A percentile compares a stretch with the other conserved stretches of the same genome.
Evolutionary conservation across 2,888 invertebrate species (phyloP).

Genomic region (Nudaria mundana): DNA sequence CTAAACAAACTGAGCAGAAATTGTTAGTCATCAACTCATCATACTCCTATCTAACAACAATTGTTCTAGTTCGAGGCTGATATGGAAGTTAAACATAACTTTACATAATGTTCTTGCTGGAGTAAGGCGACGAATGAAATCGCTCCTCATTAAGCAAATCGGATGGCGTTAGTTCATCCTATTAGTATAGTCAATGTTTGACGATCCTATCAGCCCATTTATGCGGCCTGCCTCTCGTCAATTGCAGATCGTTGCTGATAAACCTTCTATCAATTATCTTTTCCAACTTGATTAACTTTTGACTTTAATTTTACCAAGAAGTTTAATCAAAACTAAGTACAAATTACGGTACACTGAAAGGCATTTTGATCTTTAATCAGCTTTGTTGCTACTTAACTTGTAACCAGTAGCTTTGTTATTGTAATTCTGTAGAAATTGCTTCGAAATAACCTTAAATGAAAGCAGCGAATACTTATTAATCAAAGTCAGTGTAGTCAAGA

Average conservation of each 20-base stretch:
- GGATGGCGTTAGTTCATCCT: constrained; percentile 66
- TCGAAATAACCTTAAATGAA: not conserved
- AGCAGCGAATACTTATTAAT: not conserved
- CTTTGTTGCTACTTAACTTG: constrained; percentile 25
- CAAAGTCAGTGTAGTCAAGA: too few species aligned
- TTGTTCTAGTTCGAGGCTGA: constrained; percentile 59
- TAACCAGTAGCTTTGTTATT: constrained; percentile 7
- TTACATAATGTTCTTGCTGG: constrained; percentile 69
- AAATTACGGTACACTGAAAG: constrained; percentile 24
- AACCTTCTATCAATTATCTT: constrained; percentile 39
- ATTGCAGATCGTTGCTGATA: constrained; percentile 39
- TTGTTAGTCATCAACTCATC: constrained; percentile 24
- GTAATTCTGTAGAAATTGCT: not conserved
- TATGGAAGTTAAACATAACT: constrained; percentile 71
- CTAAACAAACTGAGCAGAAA: too few species aligned
- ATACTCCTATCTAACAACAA: constrained; percentile 40
- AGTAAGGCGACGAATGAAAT: constrained; percentile 54
- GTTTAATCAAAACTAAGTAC: constrained; percentile 27
- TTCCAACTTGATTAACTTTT: constrained; percentile 33
- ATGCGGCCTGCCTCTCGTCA: constrained; percentile 42
- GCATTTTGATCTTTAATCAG: constrained; percentile 23
- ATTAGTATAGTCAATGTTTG: constrained; percentile 77
- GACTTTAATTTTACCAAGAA: constrained; percentile 28
- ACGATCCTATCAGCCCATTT: constrained; percentile 55
- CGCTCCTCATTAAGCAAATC: constrained; percentile 76